Conservation (phyloP, 2,797 vertebrate species). For the Myiotriccus ornatus region DNA sequence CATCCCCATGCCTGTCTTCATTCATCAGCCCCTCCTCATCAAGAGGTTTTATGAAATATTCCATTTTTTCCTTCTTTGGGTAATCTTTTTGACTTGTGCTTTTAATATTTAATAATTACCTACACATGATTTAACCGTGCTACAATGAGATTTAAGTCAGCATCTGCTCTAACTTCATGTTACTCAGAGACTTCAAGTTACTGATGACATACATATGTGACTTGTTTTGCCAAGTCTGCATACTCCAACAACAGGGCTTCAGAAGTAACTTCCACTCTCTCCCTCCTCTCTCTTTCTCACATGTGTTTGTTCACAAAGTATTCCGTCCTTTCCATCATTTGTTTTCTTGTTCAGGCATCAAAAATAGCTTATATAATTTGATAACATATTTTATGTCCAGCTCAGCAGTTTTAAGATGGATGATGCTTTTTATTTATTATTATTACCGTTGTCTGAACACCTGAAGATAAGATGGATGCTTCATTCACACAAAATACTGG, state of each 20-base stretch:
- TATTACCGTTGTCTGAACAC: not conserved
- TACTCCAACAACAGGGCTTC: not conserved
- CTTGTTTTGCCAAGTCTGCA: conserved; percentile 30
- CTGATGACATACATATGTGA: conserved; percentile 55
- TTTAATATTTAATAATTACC: conserved; percentile 70
- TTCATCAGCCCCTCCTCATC: conserved; percentile 60
- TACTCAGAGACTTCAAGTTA: conserved; percentile 38
- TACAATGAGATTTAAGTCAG: conserved; percentile 63
- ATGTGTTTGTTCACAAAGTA: not conserved
- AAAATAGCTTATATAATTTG: not conserved
- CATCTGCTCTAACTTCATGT: conserved; percentile 58
- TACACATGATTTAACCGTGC: conserved; percentile 57
- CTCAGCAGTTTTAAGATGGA: not conserved
- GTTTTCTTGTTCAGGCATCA: not conserved
- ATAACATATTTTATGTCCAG: not conserved
- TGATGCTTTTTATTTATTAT: not conserved
- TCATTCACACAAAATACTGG: not conserved
- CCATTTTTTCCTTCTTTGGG: conserved; percentile 50
- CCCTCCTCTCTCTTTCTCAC: not conserved
- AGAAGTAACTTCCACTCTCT: conserved; percentile 9
- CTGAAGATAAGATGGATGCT: not conserved
- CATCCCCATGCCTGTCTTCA: conserved; percentile 53
- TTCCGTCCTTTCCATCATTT: not conserved
- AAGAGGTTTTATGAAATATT: conserved; percentile 60
- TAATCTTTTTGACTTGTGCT: conserved; percentile 63